phyloP scores from a whole-genome alignment of 2,113 vertebrate genomes.

The Rana temporaria region DNA sequence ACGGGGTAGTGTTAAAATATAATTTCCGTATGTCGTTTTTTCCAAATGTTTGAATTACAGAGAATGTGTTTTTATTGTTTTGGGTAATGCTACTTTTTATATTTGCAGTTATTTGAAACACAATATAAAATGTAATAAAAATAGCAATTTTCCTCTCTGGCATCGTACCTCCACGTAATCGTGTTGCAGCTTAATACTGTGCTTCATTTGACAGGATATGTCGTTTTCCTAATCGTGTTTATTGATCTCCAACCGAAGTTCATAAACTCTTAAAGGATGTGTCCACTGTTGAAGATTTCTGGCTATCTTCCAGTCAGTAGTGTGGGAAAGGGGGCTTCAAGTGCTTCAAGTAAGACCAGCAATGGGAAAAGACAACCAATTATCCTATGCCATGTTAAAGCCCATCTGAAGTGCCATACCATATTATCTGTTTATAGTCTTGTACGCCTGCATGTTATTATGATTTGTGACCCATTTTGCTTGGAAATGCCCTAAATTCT shows the following conservation, averaged over 20 bases:
- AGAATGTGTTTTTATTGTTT: slow-evolving; percentile 47
- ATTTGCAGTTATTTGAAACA: slow-evolving; percentile 40
- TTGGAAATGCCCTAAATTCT: no score
- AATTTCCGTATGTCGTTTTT: slow-evolving; percentile 45
- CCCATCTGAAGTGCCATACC: no score
- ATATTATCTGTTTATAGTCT: no score
- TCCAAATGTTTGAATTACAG: slow-evolving; percentile 18
- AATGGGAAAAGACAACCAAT: no score
- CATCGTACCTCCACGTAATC: background rate
- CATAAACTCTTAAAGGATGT: background rate
- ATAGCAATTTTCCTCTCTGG: background rate
- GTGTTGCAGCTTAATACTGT: background rate
- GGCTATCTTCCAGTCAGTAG: no score
- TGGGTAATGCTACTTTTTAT: slow-evolving; percentile 33
- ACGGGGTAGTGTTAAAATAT: slow-evolving; percentile 43
- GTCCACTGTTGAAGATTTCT: no score
- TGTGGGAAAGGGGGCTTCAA: no score
- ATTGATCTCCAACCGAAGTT: background rate
- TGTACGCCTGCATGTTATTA: no score
- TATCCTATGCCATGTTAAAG: no score
- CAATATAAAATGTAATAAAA: slow-evolving; percentile 19
- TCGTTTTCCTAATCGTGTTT: background rate
- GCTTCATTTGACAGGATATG: background rate
- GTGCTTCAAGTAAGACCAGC: no score
- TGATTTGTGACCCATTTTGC: no score